A percentile compares a stretch with the other conserved stretches of the same genome.
Conservation (phyloP, 2,797 vertebrate genomes). For the Molossus alvarezi region DNA sequence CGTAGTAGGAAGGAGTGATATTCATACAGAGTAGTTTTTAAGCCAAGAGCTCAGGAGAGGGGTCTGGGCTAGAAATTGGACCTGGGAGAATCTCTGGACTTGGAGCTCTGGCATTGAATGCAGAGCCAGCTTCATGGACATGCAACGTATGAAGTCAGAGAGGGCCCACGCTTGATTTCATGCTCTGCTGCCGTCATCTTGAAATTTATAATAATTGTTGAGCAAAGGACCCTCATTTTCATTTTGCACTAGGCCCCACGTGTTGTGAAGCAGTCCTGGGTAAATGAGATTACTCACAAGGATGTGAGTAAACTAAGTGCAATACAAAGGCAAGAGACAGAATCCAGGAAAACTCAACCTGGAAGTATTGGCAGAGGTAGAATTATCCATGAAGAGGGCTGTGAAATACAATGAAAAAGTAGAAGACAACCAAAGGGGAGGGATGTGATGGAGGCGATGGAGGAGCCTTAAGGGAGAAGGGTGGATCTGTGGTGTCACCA, state of each 20-base stretch:
- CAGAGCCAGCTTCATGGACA: neutral
- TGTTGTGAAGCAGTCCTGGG: neutral
- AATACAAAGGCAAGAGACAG: neutral
- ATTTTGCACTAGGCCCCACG: neutral
- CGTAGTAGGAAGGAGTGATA: neutral
- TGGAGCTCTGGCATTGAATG: neutral
- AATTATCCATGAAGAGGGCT: neutral
- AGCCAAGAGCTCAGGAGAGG: neutral
- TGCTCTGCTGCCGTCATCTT: neutral
- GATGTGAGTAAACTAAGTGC: neutral
- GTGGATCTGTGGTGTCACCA: neutral
- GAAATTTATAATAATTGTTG: neutral
- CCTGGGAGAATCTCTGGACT: neutral
- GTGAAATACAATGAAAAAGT: neutral
- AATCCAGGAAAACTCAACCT: neutral
- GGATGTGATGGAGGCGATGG: neutral
- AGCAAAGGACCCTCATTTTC: neutral
- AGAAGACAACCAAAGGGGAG: neutral
- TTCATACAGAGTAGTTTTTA: neutral
- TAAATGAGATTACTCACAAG: neutral
- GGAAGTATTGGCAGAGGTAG: neutral
- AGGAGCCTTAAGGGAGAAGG: neutral
- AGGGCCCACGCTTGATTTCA: neutral
- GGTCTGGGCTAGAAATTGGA: neutral
- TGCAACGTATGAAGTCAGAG: neutral